Base-by-base conservation (phyloP, 2,113 vertebrate species). In the Passer montanus region DNA sequence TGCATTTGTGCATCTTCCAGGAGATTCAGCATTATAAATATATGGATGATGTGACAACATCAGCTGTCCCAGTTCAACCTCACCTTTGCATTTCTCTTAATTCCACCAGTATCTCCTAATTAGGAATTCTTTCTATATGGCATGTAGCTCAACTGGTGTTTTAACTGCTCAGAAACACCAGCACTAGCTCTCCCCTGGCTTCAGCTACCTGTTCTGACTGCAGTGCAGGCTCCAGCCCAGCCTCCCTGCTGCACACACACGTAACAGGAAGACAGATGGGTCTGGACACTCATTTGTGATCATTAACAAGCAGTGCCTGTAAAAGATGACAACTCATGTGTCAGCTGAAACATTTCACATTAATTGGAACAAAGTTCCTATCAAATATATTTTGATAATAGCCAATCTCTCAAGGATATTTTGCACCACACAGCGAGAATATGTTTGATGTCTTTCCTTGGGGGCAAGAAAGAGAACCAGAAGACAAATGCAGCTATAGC, bases 341-440 rank as follows among this genome's bases (percentile, higher is more conserved):
- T 78, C 88, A 92, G 60, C 68, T 47, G 72, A 88, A 91, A 92
- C 79, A 84, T 74, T 88, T 56, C 0, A 1, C 37, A n/a, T 67
- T 95, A 92, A 96, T 81, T 92, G 52, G 88, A 94, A 88, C 15
- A 53, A 94, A 93, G 69, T 78, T 94, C 64, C 85, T 80, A 78
- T 89, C 75, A 77, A 79, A 76, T 81, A 80, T 56, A 53, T 90
- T 94, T 86, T 91, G 59, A 81, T 90, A 90, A 93, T 64, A 92
- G 68, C 64, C 50, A 60, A 44, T 83, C 70, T 97, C 72, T 82
- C 64, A 23, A 2, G 13, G 66, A 84, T 16, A 21, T 81, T 84
- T 55, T 73, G 37, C 46, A 60, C 53, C 58, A 62, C 66, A 73
- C 35, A 60, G 43, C 6, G 11, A 87, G 58, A 85, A 75, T 16